Percentiles rank a stretch among this genome's conserved stretches.
Evolutionary conservation across 2,113 vertebrate species (phyloP).

Genomic region (Pseudolaguvia tuberculata): DNA sequence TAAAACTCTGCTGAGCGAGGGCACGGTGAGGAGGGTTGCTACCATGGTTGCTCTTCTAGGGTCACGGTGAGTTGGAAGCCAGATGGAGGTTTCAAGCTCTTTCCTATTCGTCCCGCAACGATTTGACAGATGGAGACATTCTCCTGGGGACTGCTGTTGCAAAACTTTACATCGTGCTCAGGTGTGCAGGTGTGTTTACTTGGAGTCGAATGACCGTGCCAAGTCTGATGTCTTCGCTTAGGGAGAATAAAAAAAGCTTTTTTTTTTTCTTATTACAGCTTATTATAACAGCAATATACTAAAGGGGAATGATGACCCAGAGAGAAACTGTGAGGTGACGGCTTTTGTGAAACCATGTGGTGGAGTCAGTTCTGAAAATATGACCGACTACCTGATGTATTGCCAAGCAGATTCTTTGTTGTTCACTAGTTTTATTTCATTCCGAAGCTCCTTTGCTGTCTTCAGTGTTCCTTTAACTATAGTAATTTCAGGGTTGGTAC

Average conservation of each 20-base stretch:
- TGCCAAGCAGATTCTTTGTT: no score
- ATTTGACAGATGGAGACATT: slow-evolving; percentile 37
- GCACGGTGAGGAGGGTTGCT: slow-evolving; percentile 39
- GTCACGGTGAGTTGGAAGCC: slow-evolving; percentile 38
- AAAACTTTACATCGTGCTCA: slow-evolving; percentile 42
- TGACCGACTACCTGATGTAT: background rate
- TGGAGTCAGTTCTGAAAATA: background rate
- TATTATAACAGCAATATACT: background rate
- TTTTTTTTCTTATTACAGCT: background rate
- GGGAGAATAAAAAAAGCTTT: no score
- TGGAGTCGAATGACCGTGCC: background rate
- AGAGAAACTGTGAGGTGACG: background rate
- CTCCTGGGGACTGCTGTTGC: slow-evolving; percentile 35
- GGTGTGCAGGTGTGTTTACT: slow-evolving; percentile 30
- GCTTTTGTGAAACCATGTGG: background rate
- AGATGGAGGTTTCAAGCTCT: slow-evolving; percentile 52
- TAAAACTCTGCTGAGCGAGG: slow-evolving; percentile 15
- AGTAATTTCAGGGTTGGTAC: no score
- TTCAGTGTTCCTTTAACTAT: no score
- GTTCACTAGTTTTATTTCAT: no score
- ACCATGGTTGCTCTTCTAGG: slow-evolving; percentile 39
- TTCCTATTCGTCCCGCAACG: slow-evolving; percentile 38
- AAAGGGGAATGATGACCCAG: background rate
- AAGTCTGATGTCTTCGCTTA: background rate
- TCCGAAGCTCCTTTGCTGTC: no score